Base-by-base conservation (phyloP, 2,113 vertebrate genomes). In the Larimichthys polyactis region DNA sequence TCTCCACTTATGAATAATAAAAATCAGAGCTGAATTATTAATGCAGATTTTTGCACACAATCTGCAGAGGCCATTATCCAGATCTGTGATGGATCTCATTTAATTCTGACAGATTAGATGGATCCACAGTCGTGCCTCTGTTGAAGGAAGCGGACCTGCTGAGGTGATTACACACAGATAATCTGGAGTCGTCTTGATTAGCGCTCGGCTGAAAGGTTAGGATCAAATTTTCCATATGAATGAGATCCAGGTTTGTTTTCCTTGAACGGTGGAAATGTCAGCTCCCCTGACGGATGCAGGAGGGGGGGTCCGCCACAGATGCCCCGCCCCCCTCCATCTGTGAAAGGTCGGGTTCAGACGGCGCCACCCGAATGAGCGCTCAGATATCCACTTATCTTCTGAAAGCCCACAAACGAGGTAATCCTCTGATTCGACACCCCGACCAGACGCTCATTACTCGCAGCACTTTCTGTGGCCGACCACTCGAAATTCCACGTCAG, bases 11-110 rank as follows among this genome's bases (percentile, higher is more conserved):
- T 94, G 89, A 93, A 94, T 95, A 94, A 93, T 94, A 76, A 72
- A 94, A 84, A 65, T n/a, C 46, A 0, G 0, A 44, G 48, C 81
- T 93, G 89, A 94, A 94, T 94, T 92, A 95, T 94, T 93, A 71
- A 94, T 93, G 71, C 87, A 93, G 90, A 94, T 94, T 94, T 94
- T 94, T 93, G 90, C 92, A 91, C 93, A 92, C 91, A 88, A 94
- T 94, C 89, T 94, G 84, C 87, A 72, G 81, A 81, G 84, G 76
- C 89, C 86, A 93, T 94, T 94, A 94, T 88, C 79, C 74, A n/a
- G 86, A 90, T 84, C 68, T 79, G 79, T 86, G 93, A 89, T 87
- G 90, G 89, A 93, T 95, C 93, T 91, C 82, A 82, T 94, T 93
- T 89, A 75, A 92, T 89, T 90, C 92, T 83, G 91, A 86, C 88